Conservation (phyloP, 2,888 invertebrate genomes). For the Agrotis exclamationis region DNA sequence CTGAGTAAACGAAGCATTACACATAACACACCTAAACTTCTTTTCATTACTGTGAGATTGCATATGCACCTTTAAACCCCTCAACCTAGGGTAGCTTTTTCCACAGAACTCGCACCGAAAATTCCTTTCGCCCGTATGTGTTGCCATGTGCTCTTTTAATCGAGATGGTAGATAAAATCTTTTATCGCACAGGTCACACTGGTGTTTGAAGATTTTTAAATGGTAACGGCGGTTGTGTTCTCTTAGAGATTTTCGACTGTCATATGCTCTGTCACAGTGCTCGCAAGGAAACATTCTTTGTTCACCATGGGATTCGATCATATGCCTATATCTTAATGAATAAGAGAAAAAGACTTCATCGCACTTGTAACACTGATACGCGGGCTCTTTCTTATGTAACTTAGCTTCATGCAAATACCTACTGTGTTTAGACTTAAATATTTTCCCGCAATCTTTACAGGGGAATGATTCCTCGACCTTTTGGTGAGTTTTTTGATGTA, state of each 20-base stretch:
- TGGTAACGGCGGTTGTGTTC: conserved; percentile 84
- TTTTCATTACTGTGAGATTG: conserved; percentile 90
- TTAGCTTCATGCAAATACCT: conserved; percentile 81
- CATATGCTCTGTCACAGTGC: conserved; percentile 84
- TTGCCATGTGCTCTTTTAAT: conserved; percentile 85
- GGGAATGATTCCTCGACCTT: conserved; percentile 83
- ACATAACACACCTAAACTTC: conserved; percentile 88
- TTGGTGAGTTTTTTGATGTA: conserved; percentile 83
- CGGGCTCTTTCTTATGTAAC: conserved; percentile 83
- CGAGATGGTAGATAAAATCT: conserved; percentile 87
- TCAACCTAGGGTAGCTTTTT: conserved; percentile 82
- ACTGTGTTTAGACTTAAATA: conserved; percentile 84
- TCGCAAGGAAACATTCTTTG: conserved; percentile 81
- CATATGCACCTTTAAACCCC: conserved; percentile 89
- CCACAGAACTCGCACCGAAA: conserved; percentile 85
- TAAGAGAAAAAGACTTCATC: conserved; percentile 84
- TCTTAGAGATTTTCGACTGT: conserved; percentile 81
- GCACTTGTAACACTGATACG: conserved; percentile 84
- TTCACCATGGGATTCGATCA: conserved; percentile 84
- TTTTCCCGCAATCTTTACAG: conserved; percentile 88
- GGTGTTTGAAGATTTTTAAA: conserved; percentile 85
- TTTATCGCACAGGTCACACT: conserved; percentile 90
- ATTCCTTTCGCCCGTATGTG: conserved; percentile 86
- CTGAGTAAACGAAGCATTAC: conserved; percentile 90
- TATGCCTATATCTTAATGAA: conserved; percentile 80